Base-by-base conservation (phyloP, 2,797 vertebrate genomes). In the Emydoidea blandingii region DNA sequence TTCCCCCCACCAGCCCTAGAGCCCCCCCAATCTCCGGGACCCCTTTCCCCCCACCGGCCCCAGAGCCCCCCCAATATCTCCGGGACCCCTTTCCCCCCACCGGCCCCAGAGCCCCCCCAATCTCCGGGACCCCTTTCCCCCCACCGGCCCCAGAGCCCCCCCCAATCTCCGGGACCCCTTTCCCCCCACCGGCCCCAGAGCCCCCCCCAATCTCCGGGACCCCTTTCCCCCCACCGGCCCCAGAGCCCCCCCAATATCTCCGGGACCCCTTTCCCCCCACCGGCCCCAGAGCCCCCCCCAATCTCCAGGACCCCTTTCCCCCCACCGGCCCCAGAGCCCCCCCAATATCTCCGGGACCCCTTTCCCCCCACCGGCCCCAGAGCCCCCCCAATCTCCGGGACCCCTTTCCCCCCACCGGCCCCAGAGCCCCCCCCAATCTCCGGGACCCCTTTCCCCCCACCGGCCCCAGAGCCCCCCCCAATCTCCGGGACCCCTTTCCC, bases 391-490 rank as follows among this genome's bases (percentile, higher is more conserved):
- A 31, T n/a, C n/a, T n/a, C n/a, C n/a, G n/a, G n/a, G n/a, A n/a
- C n/a, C n/a, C n/a, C n/a, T n/a, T n/a, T n/a, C n/a, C n/a, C n/a
- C n/a, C n/a, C n/a, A 68, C 65, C 31, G 5, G 65, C n/a, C 56
- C 25, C 52, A 19, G 18, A 53, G 50, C 16, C 3, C 18, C 49
- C 27, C 53, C 53, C 72, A 80, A n/a, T 53, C 37, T 25, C 54
- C 23, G 15, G 21, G 23, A 8, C 4, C 25, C 15, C 0, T 6
- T 15, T 4, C 8, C 8, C 2, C 41, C 31, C 31, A 5, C 10
- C 5, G 11, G 15, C 62, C 23, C 27, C 74, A 54, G 8, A 21
- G n/a, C 4, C 4, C n/a, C 5, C 72, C 25, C 41, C 3, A 52
- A n/a, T 27, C 68, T 12, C 34, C 68, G 12, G 10, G 65, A 15